These are phyloP conservation scores for Phengaris alcon DNA, from an alignment of 2,888 invertebrate genomes.

Conservation along the genomic window DNA sequence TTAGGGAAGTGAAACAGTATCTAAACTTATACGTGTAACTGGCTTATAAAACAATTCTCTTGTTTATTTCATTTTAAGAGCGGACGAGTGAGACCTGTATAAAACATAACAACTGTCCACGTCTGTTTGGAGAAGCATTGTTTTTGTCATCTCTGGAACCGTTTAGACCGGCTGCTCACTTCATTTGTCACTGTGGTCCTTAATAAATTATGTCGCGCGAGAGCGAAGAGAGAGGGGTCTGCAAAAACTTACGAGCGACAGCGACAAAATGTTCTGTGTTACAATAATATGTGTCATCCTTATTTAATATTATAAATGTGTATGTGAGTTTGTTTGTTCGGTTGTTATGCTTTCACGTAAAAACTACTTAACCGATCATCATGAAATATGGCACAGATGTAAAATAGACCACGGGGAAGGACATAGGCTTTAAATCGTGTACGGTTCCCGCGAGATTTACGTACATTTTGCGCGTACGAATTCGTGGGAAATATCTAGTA, in stretches of 20 bases:
- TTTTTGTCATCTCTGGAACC: constrained; percentile 14
- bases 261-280: constrained; percentile 4
- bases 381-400: too few species aligned
- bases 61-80: constrained; percentile 10
- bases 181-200: constrained; percentile 25
- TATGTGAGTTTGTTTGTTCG: too few species aligned
- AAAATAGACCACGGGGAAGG: too few species aligned
- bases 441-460: too few species aligned
- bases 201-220: constrained; percentile 19
- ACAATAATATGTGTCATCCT: not conserved
- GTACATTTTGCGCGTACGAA: too few species aligned
- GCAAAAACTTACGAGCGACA: constrained; percentile 7
- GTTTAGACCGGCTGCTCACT: constrained; percentile 23
- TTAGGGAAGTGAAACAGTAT: not conserved
- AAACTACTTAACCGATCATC: too few species aligned
- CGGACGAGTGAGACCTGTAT: not conserved
- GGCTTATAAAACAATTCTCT: not conserved
- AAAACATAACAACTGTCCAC: constrained; percentile 5
- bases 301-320: too few species aligned
- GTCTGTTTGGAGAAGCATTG: constrained; percentile 6
- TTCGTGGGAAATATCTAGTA: too few species aligned
- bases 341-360: too few species aligned
- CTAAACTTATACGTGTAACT: not conserved
- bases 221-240: not conserved
- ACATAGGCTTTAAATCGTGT: too few species aligned